Conservation (phyloP, 2,888 invertebrate genomes). For the Laothoe populi region DNA sequence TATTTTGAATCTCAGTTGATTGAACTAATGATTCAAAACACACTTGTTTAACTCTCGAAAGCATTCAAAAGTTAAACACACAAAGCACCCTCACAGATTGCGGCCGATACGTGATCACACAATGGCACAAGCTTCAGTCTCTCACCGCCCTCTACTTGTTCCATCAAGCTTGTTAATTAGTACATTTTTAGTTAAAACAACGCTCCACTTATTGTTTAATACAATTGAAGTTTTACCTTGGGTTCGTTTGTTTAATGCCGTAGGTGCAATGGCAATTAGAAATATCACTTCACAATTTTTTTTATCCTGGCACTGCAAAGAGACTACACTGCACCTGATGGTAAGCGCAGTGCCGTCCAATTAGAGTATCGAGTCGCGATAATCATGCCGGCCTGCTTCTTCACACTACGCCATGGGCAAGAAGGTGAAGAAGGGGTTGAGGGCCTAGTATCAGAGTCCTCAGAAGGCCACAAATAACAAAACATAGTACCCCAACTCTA, state of each 20-base stretch:
- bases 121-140: constrained; percentile 41
- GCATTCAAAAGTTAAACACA: background rate
- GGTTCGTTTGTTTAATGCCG: background rate
- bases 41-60: background rate
- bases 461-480: too few species aligned
- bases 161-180: constrained; percentile 48
- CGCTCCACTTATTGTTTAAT: constrained; percentile 5
- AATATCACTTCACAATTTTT: background rate
- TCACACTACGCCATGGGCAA: too few species aligned
- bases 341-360: too few species aligned
- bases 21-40: background rate
- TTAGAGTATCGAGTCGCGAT: too few species aligned
- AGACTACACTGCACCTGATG: too few species aligned
- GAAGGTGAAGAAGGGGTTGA: too few species aligned
- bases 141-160: constrained; percentile 12
- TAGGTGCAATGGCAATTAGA: background rate
- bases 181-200: constrained; percentile 38
- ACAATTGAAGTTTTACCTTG: background rate
- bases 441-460: too few species aligned
- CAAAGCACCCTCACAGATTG: constrained; percentile 16
- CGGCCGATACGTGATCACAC: constrained; percentile 53
- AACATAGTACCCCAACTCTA: too few species aligned
- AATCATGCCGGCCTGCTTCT: too few species aligned
- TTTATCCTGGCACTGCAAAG: too few species aligned
- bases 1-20: too few species aligned